phyloP scores from a whole-genome alignment of 2,888 invertebrate genomes.

The Lepidonotus clava region DNA sequence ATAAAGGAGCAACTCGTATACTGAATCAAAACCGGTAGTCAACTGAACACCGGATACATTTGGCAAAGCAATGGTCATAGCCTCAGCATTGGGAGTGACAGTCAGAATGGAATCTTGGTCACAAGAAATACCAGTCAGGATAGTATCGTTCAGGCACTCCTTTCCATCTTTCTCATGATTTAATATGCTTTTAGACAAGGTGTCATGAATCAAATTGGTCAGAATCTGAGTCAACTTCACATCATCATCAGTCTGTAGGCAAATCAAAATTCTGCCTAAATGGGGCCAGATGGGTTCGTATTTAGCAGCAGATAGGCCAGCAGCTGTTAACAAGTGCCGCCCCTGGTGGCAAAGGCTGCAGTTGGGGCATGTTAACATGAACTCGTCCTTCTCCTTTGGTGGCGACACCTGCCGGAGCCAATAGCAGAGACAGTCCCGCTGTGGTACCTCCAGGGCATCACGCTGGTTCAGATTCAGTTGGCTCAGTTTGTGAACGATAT shows the following conservation, averaged over 20 bases:
- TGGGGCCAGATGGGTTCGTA: neutral
- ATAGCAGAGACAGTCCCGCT: neutral
- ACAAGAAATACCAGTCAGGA: too few relatives aligned
- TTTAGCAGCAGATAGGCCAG: neutral
- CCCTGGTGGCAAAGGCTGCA: neutral
- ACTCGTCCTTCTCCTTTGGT: neutral
- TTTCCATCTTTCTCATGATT: too few relatives aligned
- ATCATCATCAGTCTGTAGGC: constrained; percentile 6
- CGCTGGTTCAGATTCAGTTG: neutral
- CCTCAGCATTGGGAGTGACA: too few relatives aligned
- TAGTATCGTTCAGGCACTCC: too few relatives aligned
- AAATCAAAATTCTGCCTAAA: neutral
- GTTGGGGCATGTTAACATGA: neutral
- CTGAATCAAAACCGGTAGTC: too few relatives aligned
- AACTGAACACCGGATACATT: too few relatives aligned
- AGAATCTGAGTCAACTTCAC: neutral
- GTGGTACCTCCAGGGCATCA: too few relatives aligned
- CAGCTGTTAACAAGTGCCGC: neutral
- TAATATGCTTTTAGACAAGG: too few relatives aligned
- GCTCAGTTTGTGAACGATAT: neutral
- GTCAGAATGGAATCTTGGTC: too few relatives aligned
- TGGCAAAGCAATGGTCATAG: too few relatives aligned
- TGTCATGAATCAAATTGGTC: neutral
- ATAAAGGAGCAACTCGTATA: too few relatives aligned
- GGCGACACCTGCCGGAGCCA: neutral